Evolutionary conservation across 2,797 vertebrate species (phyloP), one percentile per base, ranked within the genome.

Genomic region (Hafferia zeledoni): DNA sequence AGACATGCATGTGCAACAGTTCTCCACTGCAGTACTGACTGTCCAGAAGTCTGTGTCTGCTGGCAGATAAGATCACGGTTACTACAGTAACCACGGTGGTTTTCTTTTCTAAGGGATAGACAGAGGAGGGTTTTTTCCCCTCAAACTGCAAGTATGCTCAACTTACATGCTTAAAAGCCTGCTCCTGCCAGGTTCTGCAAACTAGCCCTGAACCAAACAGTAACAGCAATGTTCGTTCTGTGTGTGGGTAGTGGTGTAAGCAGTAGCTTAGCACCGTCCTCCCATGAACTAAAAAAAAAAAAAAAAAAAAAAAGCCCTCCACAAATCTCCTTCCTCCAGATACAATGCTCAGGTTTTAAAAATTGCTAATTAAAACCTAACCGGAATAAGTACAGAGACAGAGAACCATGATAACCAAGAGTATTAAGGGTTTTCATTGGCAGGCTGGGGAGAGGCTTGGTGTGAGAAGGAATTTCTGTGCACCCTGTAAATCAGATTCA

Each of bases 51-150:
- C 13, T 2, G n/a, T 30, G 65, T 86, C 70, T 91, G 83, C 76
- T 63, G 72, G 31, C 65, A 43, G 82, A 88, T 72, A 88, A 86
- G 61, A 77, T 71, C 77, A 53, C 0, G 4, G 93, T 93, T 91
- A 91, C 90, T 91, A 55, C 95, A 94, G 93, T 75, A 93, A 94
- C 92, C 90, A 55, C 11, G 1, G 30, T 2, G 1, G 49, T 55
- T 57, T 91, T 64, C 75, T 91, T 91, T 56, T 43, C 76, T 22
- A 20, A 88, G 31, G 46, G 35, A 39, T 28, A 85, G 49, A 47
- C 68, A 67, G 75, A 68, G 53, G n/a, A 69, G 41, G 6, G 3
- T 24, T 76, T 80, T 49, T 83, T 12, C 63, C 46, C 67, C 50
- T 93, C 39, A 47, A 52, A 61, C 74, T 68, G 1, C 46, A 70